Percentiles rank a stretch among this genome's conserved stretches.
These are phyloP conservation scores for Baccha elongata DNA, from an alignment of 2,888 invertebrate genomes.

Conservation along the genomic window DNA sequence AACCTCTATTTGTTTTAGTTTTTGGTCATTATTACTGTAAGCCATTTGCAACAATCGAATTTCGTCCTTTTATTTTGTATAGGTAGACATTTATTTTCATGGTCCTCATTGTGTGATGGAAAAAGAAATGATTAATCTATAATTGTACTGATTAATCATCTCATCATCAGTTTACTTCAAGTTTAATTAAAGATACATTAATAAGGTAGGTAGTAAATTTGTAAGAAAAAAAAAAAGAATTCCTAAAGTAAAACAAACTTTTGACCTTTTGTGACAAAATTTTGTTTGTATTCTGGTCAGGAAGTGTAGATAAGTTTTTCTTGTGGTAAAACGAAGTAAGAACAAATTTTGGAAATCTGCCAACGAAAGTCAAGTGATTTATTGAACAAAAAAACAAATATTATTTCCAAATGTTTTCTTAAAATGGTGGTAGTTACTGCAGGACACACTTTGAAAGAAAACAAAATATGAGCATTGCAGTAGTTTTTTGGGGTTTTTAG, in stretches of 20 bases:
- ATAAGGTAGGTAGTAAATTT: not conserved
- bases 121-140: not conserved
- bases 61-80: too few species aligned
- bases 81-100: too few species aligned
- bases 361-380: conserved; percentile 18
- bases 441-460: not conserved
- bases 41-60: not conserved
- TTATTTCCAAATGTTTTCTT: conserved; percentile 35
- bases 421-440: conserved; percentile 4
- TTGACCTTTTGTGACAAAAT: not conserved
- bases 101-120: not conserved
- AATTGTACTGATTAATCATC: not conserved
- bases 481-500: conserved; percentile 11
- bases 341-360: conserved; percentile 29
- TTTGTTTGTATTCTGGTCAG: not conserved
- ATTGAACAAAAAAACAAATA: conserved; percentile 21
- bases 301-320: not conserved
- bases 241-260: not conserved
- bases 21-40: not conserved
- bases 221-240: not conserved
- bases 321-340: not conserved
- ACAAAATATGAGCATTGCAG: conserved; percentile 38
- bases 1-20: not conserved
- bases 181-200: not conserved
- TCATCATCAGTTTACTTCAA: not conserved